A percentile compares a stretch with the other conserved stretches of the same genome.
phyloP scores from a whole-genome alignment of 2,113 vertebrate genomes.

The Illadopsis cleaveri region DNA sequence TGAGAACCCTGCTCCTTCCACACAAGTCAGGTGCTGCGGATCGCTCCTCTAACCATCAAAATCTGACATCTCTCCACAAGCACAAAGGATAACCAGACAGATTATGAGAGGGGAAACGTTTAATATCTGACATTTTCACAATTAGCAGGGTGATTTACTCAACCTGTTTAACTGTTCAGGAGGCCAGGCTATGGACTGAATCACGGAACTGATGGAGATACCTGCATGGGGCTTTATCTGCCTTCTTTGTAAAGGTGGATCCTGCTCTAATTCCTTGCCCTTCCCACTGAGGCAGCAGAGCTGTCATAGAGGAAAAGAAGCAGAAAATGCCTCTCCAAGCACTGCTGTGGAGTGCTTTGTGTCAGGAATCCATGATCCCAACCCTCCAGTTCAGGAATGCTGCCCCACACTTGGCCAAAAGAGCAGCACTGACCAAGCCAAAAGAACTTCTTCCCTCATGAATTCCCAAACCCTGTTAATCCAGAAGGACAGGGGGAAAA shows the following conservation, averaged over 20 bases:
- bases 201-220: not conserved
- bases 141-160: not conserved
- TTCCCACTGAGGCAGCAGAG: not conserved
- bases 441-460: not conserved
- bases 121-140: not conserved
- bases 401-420: not conserved
- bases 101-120: not conserved
- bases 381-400: not conserved
- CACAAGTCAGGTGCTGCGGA: not conserved
- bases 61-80: not conserved
- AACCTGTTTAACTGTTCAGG: not conserved
- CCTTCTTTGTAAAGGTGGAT: not conserved
- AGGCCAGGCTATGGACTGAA: not conserved
- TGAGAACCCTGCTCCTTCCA: not conserved
- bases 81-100: not conserved
- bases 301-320: not conserved
- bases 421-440: not conserved
- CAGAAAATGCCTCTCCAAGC: not conserved
- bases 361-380: not conserved
- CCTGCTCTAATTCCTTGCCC: not conserved
- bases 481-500: not conserved
- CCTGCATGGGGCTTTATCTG: rapidly evolving
- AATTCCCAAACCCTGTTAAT: not conserved
- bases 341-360: not conserved
- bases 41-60: not conserved